These are phyloP conservation scores for Pangasianodon hypophthalmus DNA, from an alignment of 2,113 vertebrate genomes.

Conservation along the genomic window DNA sequence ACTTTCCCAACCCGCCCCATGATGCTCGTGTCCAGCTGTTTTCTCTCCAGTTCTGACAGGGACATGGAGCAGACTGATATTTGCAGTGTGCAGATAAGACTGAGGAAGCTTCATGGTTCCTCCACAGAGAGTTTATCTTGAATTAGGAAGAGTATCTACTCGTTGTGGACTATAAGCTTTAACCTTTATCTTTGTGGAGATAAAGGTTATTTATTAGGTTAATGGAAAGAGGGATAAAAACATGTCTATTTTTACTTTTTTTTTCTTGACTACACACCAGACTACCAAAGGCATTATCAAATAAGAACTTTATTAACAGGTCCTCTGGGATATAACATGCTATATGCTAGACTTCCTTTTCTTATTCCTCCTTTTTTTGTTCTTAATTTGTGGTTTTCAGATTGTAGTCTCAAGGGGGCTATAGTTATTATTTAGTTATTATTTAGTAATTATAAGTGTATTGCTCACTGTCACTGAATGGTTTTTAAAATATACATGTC, in stretches of 20 bases:
- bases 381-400: background rate
- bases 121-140: slow-evolving; percentile 28
- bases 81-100: slow-evolving; percentile 27
- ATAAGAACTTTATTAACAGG: background rate
- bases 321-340: slow-evolving; percentile 7
- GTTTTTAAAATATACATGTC: background rate
- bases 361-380: background rate
- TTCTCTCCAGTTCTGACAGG: slow-evolving; percentile 22
- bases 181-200: slow-evolving; percentile 15
- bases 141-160: slow-evolving; percentile 28
- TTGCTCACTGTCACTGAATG: background rate
- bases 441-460: background rate
- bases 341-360: slow-evolving; percentile 11
- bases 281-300: background rate
- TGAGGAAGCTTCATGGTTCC: background rate
- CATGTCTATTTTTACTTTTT: background rate
- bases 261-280: background rate
- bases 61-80: slow-evolving; percentile 31
- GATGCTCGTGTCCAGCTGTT: slow-evolving; percentile 40
- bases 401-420: background rate
- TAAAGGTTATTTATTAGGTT: slow-evolving; percentile 34
- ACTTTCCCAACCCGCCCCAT: slow-evolving; percentile 16
- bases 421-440: background rate
- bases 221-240: background rate
- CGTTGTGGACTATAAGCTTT: slow-evolving; percentile 13